phyloP scores from a whole-genome alignment of 2,797 vertebrate species.

The Spinus pinus region DNA sequence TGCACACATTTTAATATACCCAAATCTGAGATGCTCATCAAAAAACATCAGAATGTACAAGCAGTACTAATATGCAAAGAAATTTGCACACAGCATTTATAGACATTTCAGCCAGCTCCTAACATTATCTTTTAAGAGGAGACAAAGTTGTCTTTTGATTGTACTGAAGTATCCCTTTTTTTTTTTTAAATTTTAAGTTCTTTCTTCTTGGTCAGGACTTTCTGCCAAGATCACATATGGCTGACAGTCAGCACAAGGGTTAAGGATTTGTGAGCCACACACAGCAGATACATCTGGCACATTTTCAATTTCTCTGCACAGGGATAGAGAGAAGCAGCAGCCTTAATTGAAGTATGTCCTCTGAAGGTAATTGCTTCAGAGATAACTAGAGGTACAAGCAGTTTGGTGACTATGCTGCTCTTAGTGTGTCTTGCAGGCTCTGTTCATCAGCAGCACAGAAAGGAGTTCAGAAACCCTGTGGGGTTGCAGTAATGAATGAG shows the following conservation, averaged over 20 bases:
- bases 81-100: neutral
- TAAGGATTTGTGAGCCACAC: neutral
- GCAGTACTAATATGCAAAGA: neutral
- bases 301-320: neutral
- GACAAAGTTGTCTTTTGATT: neutral
- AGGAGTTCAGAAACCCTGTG: neutral
- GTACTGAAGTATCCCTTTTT: neutral
- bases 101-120: neutral
- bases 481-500: neutral
- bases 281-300: neutral
- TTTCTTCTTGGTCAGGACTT: neutral
- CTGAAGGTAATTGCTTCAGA: neutral
- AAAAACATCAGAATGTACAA: neutral
- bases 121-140: neutral
- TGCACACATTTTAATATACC: neutral
- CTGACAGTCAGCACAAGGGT: neutral
- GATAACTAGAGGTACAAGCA: neutral
- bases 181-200: neutral
- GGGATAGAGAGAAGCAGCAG: accelerated
- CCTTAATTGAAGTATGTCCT: neutral
- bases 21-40: neutral
- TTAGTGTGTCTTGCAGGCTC: neutral
- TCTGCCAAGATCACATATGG: neutral
- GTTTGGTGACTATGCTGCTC: neutral
- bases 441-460: neutral